A percentile compares a stretch with the other conserved stretches of the same genome.
Conservation (phyloP, 2,113 vertebrate species). For the Origma solitaria region DNA sequence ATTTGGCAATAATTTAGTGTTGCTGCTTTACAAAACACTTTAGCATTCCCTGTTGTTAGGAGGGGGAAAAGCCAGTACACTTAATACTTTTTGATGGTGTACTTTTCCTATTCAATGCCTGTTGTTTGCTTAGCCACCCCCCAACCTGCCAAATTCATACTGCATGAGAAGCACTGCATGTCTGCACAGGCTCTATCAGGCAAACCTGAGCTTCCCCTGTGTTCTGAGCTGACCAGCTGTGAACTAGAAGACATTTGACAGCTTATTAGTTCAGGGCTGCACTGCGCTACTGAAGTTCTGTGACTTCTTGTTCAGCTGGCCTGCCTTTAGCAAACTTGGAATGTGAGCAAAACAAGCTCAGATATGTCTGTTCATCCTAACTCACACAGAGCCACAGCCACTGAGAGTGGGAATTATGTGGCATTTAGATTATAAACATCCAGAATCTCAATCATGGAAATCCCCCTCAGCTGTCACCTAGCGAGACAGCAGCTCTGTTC, state of each 20-base stretch:
- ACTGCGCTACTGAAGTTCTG: neutral
- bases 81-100: neutral
- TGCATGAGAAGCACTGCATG: neutral
- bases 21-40: neutral
- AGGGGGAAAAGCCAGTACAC: neutral
- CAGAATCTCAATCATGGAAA: neutral
- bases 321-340: neutral
- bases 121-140: neutral
- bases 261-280: neutral
- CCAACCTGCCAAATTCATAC: neutral
- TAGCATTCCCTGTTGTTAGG: neutral
- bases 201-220: neutral
- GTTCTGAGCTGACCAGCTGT: neutral
- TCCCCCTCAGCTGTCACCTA: neutral
- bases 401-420: neutral
- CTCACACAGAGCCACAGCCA: neutral
- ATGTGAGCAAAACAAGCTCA: conserved; percentile 10
- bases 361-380: neutral
- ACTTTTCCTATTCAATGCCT: neutral
- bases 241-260: conserved; percentile 5
- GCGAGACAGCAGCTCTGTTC: neutral
- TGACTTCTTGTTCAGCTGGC: neutral
- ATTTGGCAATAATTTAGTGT: neutral
- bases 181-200: neutral
- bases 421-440: neutral